Base-by-base conservation (phyloP, 2,113 vertebrate species). In the Pangasianodon gigas region DNA sequence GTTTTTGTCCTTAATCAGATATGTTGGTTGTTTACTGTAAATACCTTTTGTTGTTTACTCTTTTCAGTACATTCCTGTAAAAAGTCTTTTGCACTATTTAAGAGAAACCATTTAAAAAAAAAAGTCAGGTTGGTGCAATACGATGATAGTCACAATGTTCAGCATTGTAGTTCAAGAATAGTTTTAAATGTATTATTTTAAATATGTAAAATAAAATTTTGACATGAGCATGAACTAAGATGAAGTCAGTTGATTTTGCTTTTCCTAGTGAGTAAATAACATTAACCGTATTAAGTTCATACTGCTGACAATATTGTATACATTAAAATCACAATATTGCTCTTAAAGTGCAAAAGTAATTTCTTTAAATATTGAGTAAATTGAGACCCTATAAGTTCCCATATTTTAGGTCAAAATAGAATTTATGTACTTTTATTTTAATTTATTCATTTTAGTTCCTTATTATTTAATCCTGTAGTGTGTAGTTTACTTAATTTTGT, bases 51-150 rank as follows among this genome's bases (percentile, higher is more conserved):
- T 96, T 89, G 94, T 95, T 96, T 94, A 96, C 94, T 95, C 94
- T 94, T 96, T 97, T 91, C 94, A 97, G 94, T 97, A 98, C 97
- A 98, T 98, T 99, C 98, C 98, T 99, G 97, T 98, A 96, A 95
- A 97, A 97, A 97, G 92, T 96, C 95, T 97, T 99, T 99, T 99
- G 98, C 98, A 99, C 98, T 99, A 99, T 98, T 99, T 99, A 98
- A 97, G 92, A 94, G 90, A 96, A 96, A 93, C 96, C 96, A 93
- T 96, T 29, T 37, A 79, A 95, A 94, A 96, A 96, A 97, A 97
- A 95, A 97, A 97, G 96, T 97, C 97, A 98, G 98, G 96, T 96
- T 88, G 97, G 98, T 99, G 97, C 98, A 98, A 99, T 99, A 99
- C 94, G 95, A 96, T 96, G 93, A 95, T 94, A 97, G 96, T 95